phyloP scores from a whole-genome alignment of 2,113 vertebrate species.

The Vulpes ferrilata region DNA sequence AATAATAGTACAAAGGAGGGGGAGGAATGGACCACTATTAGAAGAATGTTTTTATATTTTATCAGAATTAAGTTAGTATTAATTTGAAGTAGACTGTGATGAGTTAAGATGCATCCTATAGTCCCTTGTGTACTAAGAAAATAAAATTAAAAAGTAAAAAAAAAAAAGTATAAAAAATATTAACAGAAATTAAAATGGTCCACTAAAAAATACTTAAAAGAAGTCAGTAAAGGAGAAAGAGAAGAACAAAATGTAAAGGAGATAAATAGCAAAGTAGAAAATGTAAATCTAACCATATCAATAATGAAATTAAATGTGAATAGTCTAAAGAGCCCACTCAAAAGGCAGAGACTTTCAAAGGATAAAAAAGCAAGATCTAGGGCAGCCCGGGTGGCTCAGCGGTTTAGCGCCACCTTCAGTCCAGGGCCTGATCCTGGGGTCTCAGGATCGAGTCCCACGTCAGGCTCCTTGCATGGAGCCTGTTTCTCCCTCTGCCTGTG shows the following conservation, averaged over 20 bases:
- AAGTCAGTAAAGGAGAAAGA: background rate
- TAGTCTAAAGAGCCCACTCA: background rate
- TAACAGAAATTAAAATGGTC: background rate
- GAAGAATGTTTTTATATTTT: background rate
- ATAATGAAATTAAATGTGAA: constrained; percentile 15
- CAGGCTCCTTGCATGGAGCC: no score
- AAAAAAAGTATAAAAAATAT: background rate
- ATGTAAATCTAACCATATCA: background rate
- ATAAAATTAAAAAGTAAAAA: background rate
- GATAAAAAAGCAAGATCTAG: constrained; percentile 18
- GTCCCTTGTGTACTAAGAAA: background rate
- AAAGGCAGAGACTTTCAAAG: background rate
- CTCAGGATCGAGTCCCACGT: no score
- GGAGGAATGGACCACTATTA: background rate
- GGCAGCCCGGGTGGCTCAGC: no score
- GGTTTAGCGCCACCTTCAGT: no score
- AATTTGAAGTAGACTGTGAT: constrained; percentile 41
- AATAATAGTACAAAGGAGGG: background rate
- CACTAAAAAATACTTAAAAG: constrained; percentile 1
- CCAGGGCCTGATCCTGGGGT: no score
- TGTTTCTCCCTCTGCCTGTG: no score
- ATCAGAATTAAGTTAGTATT: background rate
- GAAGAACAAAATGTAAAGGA: background rate
- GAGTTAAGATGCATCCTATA: background rate
- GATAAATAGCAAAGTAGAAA: constrained; percentile 22